Evolutionary conservation across 2,888 invertebrate genomes (phyloP), one percentile per base, ranked within the genome.

Genomic region (Serrognathus titanus): DNA sequence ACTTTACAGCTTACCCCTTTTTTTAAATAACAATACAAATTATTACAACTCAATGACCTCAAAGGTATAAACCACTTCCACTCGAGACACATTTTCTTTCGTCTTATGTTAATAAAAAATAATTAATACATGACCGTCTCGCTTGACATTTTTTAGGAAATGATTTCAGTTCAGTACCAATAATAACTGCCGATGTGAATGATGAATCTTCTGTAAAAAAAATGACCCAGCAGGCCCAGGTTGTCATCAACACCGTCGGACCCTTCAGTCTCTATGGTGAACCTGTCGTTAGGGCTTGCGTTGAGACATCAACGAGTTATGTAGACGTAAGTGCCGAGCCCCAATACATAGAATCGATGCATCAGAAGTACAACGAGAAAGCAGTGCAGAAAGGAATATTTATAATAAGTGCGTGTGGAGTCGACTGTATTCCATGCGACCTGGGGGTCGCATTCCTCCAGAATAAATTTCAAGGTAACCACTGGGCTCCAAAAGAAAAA

Each of bases 271-370:
- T 93, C 71, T 91, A 85, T 76, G 98, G 97, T 1, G 95, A 96
- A 74, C 83, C 87, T 2, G 93, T 97, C 6, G 88, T 98, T 0
- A 86, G 87, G 66, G 95, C 97, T 0, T 97, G 94, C 63, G 62
- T 78, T 35, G 87, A 88, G 53, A 83, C 85, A 48, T 85, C 86
- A 55, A 85, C 96, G 0, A 88, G 93, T 79, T 91, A 97, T 71
- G 86, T 98, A 8, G 98, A 98, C 76, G 89, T 98, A 41, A 91
- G 89, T 69, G 97, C 96, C 5, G 97, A 97, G 74, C 92, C 95
- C 0, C 85, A 88, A 80, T 76, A 68, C 57, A 73, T 76, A 67
- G 75, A 75, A 60, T 60, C 48, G 12, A 66, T 74, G 53, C 92
- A 94, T 71, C 75, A 94, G 54, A 82, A 89, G 64, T 95, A 97